Evolutionary conservation across 2,888 invertebrate species (phyloP), one percentile per base, ranked within the genome.

Genomic region (Gymnoscelis rufifasciata): DNA sequence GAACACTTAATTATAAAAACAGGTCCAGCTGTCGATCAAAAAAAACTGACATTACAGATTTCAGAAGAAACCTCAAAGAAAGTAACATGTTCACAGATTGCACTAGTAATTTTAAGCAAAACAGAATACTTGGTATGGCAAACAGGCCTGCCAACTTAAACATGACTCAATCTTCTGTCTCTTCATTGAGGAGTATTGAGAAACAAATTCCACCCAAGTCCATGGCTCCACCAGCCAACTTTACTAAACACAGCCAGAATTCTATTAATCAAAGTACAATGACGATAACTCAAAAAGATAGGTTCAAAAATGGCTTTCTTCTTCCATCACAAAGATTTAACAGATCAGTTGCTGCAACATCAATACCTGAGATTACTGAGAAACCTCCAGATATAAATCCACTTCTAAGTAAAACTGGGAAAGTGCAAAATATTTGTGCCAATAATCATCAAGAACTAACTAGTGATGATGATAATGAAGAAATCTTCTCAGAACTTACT

Each of bases 261-360:
- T 12, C 47, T 35, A 35, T 35, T 14, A 35, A 19, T 19, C 33
- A 19, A 19, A 35, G 19, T 19, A 10, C 26, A 28, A 30, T 54
- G 10, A n/a, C 12, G 2, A 5, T 19, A 5, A 60, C 61, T 13
- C 72, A 68, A 54, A 77, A 70, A 57, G 72, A 82, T 1, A 69
- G 76, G 56, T 78, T 83, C 51, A 60, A 60, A 62, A 75, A 60
- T 62, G 66, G 71, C 13, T 73, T 66, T 57, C 51, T 66, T 13
- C 59, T 81, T 11, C 79, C 79, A 51, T 76, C 75, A 38, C 76
- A 83, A 59, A 77, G 80, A 52, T 82, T 83, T 48, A 71, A 77
- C 38, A 68, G 56, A 46, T 68, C 74, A 12, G 42, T 63, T 43
- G 64, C 64, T 45, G 56, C 60, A 31, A 43, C 62, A 36, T 54